Base-by-base conservation (phyloP, 2,113 vertebrate species). In the Odobenus rosmarus region DNA sequence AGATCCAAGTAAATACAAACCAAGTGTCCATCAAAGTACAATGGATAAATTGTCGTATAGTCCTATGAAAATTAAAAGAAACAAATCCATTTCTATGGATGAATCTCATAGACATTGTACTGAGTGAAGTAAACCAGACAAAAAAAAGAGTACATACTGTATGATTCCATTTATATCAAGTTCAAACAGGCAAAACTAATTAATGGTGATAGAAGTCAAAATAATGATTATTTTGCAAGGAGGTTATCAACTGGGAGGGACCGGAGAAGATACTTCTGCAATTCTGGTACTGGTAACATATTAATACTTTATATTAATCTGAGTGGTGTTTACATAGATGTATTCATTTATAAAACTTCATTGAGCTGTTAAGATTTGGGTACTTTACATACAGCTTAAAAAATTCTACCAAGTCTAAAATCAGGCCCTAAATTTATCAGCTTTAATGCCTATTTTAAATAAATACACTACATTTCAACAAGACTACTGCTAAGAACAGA, bases 271-370 rank as follows among this genome's bases (percentile, higher is more conserved):
- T 49, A 53, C 8, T 49, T 83, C 51, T 87, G 24, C 55, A 53
- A 21, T 46, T 42, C 21, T 82, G 39, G 14, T 42, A 76, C 13
- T 53, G 7, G 62, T 67, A 67, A 33, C 33, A 33, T 33, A 16
- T 67, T 67, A 67, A 67, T 59, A 83, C 31, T 79, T 9, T 15
- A 82, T 7, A 31, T 69, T 16, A 5, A 57, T 46, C n/a, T 53
- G n/a, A 87, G 49, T 67, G 23, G 33, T 82, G 39, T 33, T 61
- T 82, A 82, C 14, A 42, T 0, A 46, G 24, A 95, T 16, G 6
- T 61, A 83, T 26, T 82, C 23, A 87, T 77, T 67, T 24, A 79
- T 24, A 79, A 96, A 97, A 77, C 72, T 80, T 80, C 53, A 97
- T 1, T 76, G 74, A 80, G 13, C 11, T 90, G 11, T 49, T 74